Evolutionary conservation across 2,797 vertebrate species (phyloP), one percentile per base, ranked within the genome.

Genomic region (Atherinosoma microstoma): DNA sequence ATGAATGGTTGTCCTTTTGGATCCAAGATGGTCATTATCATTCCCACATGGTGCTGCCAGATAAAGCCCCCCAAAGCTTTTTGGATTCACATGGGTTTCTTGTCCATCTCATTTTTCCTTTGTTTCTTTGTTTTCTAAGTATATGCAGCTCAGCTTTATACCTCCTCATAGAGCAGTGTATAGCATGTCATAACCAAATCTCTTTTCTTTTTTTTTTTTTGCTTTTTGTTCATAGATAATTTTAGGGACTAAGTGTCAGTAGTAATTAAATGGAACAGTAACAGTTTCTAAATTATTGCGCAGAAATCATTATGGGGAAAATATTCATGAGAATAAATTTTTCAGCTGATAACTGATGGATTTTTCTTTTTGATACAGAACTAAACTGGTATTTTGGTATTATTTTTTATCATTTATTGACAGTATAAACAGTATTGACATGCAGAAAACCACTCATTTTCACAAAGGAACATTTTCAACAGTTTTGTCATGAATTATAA

Each of bases 1-100:
- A 96, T 96, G 92, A 96, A 96, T 95, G 90, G 92, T 86, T 92
- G 92, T 94, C 90, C 94, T 93, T 95, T 95, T 95, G 92, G 93
- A 92, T 93, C 94, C 92, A 92, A 91, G 91, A 91, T 90, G 93
- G 89, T 96, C 92, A 94, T 95, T 94, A 95, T 87, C 89, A 85
- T 93, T 95, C 90, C 93, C 94, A 94, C 95, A 94, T 94, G 93
- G 93, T 87, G 92, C 91, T 84, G 75, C 84, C 80, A 96, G 95
- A 96, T 95, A 96, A 97, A 96, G 87, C 91, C 87, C 76, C 40
- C 74, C 68, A 80, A 87, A 89, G 82, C 79, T 89, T 90, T 95
- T 95, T 94, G 95, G 89, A 95, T 94, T 91, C 86, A 84, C 80
- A 70, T 59, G 77, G 86, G 79, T 84, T 84, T 76, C 89, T 76